These are phyloP conservation scores for Hirudinaria manillensis DNA, from an alignment of 2,888 invertebrate genomes.

Conservation along the genomic window DNA sequence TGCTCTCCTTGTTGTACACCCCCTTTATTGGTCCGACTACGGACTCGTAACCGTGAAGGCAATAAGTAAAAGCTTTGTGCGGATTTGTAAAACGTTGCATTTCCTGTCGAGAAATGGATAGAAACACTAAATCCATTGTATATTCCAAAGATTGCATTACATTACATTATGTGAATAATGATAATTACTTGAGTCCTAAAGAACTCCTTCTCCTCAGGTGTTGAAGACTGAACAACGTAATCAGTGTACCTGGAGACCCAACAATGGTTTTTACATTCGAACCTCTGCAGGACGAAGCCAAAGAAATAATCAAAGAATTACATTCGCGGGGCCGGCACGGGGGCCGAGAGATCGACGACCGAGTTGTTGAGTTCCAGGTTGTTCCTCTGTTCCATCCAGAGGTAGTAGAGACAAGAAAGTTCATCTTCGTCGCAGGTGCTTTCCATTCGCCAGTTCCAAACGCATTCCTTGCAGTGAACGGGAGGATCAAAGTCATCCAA, in stretches of 20 bases:
- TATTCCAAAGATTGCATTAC: background rate
- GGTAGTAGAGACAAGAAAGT: constrained; percentile 64
- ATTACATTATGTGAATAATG: background rate
- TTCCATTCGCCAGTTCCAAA: constrained; percentile 86
- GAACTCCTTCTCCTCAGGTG: constrained; percentile 62
- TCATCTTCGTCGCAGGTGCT: constrained; percentile 76
- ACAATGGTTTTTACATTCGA: background rate
- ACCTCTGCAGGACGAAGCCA: background rate
- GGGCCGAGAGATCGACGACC: constrained; percentile 46
- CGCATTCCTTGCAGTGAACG: constrained; percentile 70
- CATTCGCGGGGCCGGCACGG: constrained; percentile 54
- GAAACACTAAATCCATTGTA: background rate
- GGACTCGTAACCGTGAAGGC: constrained; percentile 77
- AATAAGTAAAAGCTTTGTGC: constrained; percentile 82
- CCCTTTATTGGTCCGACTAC: constrained; percentile 75
- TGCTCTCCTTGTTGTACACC: constrained; percentile 61
- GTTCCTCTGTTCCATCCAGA: constrained; percentile 63
- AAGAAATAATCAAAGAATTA: constrained; percentile 35
- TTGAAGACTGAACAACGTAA: constrained; percentile 69
- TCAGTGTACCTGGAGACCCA: constrained; percentile 45
- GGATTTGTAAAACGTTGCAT: constrained; percentile 76
- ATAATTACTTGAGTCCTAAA: constrained; percentile 57
- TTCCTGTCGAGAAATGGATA: constrained; percentile 61
- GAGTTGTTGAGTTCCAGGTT: constrained; percentile 57
- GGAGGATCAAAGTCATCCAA: constrained; percentile 83